A percentile compares a stretch with the other conserved stretches of the same genome.
Conservation (phyloP, 2,113 vertebrate genomes). For the Regulus satrapa region DNA sequence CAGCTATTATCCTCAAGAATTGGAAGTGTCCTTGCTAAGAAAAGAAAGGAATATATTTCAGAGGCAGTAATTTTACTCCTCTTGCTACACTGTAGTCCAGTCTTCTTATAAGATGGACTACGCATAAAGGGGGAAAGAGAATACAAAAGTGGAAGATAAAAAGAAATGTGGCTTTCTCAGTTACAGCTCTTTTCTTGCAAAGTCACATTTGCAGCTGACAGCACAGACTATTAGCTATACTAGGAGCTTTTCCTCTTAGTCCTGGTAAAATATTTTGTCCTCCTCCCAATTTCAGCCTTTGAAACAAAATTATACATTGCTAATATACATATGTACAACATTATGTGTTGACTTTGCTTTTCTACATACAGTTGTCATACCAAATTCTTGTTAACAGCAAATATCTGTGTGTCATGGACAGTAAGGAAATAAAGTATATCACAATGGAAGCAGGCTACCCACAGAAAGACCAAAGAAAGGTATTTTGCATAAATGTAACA, state of each 20-base stretch:
- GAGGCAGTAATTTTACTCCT: background rate
- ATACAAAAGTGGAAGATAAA: slow-evolving; percentile 1
- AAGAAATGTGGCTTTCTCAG: background rate
- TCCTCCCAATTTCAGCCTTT: background rate
- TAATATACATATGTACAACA: background rate
- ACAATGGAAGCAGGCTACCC: background rate
- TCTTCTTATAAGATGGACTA: background rate
- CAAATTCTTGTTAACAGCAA: background rate
- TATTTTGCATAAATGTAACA: background rate
- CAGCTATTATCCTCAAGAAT: background rate
- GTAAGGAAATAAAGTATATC: background rate
- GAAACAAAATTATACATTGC: background rate
- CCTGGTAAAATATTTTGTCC: background rate
- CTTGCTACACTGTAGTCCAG: background rate
- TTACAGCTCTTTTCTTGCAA: background rate
- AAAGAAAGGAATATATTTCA: background rate
- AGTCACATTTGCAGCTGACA: background rate
- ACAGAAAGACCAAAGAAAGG: background rate
- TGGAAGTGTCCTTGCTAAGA: background rate
- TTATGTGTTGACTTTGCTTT: background rate
- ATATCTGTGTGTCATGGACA: background rate
- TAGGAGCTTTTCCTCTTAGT: background rate
- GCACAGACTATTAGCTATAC: background rate
- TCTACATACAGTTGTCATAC: background rate
- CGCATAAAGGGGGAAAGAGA: background rate